Evolutionary conservation across 2,797 vertebrate species (phyloP).

Genomic region (Cheracebus regulus): DNA sequence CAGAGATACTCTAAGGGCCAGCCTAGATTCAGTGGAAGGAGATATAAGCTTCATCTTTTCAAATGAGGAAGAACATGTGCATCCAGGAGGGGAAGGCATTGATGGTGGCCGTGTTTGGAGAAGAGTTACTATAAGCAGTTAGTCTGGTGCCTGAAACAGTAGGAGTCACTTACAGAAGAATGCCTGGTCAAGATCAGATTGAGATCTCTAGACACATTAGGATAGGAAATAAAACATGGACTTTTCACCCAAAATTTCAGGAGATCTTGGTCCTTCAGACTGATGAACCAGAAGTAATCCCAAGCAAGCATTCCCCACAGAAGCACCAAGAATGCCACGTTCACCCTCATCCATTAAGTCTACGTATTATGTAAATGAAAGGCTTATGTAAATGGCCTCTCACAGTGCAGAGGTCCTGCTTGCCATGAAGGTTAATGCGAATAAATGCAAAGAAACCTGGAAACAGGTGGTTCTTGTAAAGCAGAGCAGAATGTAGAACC

Average conservation of each 20-base stretch:
- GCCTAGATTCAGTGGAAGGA: background rate
- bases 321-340: background rate
- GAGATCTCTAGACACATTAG: background rate
- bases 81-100: background rate
- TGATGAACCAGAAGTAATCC: constrained; percentile 30
- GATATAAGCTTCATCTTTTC: background rate
- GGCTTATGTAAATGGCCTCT: background rate
- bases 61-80: background rate
- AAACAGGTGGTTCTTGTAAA: background rate
- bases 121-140: background rate
- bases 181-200: background rate
- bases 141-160: background rate
- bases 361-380: background rate
- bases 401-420: background rate
- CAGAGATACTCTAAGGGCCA: background rate
- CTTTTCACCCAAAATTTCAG: background rate
- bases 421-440: constrained; percentile 38
- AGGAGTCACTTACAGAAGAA: background rate
- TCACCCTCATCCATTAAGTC: background rate
- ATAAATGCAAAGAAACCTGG: constrained; percentile 56
- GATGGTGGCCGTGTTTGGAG: fast-evolving
- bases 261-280: background rate
- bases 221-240: background rate
- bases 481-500: background rate
- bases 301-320: background rate